These are phyloP conservation scores for Drosophila parthenogenetica DNA, from an alignment of 2,888 invertebrate genomes.

Conservation along the genomic window DNA sequence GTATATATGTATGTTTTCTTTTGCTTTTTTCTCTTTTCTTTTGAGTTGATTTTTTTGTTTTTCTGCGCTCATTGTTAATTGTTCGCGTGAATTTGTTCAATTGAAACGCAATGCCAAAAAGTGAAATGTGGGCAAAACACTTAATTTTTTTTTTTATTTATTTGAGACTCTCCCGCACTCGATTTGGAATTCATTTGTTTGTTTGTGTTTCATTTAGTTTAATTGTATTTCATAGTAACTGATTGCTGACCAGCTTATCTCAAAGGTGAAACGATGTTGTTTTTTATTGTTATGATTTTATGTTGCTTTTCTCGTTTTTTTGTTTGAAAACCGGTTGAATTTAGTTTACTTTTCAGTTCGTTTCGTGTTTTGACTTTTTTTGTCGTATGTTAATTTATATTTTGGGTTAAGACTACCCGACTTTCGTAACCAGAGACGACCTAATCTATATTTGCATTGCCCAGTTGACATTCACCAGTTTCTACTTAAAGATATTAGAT, in stretches of 20 bases:
- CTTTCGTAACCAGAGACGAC: slow-evolving; percentile 42
- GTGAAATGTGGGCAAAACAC: slow-evolving; percentile 80
- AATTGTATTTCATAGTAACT: slow-evolving; percentile 50
- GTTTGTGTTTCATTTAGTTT: slow-evolving; percentile 25
- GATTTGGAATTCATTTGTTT: slow-evolving; percentile 55
- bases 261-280: slow-evolving; percentile 28
- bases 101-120: slow-evolving; percentile 80
- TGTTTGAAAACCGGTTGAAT: slow-evolving; percentile 48
- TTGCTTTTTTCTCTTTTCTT: slow-evolving; percentile 6
- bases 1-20: slow-evolving; percentile 22
- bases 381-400: slow-evolving; percentile 28
- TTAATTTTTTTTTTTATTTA: slow-evolving; percentile 48
- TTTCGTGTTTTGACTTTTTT: slow-evolving; percentile 20
- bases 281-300: slow-evolving; percentile 21
- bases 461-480: slow-evolving; percentile 11
- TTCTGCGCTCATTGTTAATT: slow-evolving; percentile 77
- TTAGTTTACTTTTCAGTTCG: slow-evolving; percentile 19
- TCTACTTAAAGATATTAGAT: slow-evolving; percentile 8
- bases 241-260: slow-evolving; percentile 35
- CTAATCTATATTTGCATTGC: slow-evolving; percentile 45
- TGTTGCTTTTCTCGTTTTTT: slow-evolving; percentile 1
- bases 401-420: slow-evolving; percentile 19
- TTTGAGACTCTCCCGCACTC: slow-evolving; percentile 20
- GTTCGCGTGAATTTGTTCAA: slow-evolving; percentile 83
- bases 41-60: slow-evolving; percentile 33